Evolutionary conservation across 2,797 vertebrate genomes (phyloP).

Genomic region (Mus minutoides): DNA sequence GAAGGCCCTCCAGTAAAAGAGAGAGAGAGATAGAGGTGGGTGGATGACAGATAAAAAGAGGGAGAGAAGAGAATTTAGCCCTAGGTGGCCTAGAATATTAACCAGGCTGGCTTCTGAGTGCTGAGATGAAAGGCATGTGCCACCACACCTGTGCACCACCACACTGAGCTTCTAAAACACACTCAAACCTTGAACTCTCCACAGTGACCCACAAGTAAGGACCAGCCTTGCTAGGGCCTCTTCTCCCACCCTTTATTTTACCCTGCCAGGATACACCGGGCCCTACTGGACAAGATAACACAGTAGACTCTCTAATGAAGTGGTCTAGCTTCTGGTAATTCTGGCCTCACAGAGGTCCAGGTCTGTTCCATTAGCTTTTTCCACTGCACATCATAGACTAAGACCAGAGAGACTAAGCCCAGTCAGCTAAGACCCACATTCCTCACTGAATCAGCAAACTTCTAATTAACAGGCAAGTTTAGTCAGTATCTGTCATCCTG

Average conservation of each 20-base stretch:
- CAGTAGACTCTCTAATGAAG: neutral
- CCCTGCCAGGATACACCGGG: neutral
- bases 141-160: neutral
- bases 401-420: neutral
- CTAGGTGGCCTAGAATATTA: neutral
- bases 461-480: neutral
- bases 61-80: neutral
- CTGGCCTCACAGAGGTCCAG: neutral
- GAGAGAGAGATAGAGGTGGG: neutral
- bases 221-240: neutral
- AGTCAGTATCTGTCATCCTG: neutral
- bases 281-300: neutral
- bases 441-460: neutral
- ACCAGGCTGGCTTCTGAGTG: neutral
- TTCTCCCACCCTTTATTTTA: no score
- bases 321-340: neutral
- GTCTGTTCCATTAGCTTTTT: neutral
- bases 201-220: neutral
- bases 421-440: neutral
- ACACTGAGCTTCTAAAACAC: neutral
- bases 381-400: neutral
- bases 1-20: neutral
- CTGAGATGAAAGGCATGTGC: neutral
- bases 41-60: neutral
- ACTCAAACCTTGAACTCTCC: neutral